Evolutionary conservation across 2,113 vertebrate genomes (phyloP).

Genomic region (Hypomesus transpacificus): DNA sequence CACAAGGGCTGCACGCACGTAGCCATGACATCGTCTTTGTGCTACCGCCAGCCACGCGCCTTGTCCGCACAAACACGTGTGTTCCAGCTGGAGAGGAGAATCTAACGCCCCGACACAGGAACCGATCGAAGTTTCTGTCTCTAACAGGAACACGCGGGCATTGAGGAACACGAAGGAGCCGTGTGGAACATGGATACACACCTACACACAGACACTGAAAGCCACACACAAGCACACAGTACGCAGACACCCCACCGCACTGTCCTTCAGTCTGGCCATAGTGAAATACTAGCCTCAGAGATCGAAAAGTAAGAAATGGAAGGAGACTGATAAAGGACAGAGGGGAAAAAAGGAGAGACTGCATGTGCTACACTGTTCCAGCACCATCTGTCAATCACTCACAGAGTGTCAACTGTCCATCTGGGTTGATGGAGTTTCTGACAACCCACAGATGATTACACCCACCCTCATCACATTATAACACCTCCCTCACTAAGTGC

Average conservation of each 20-base stretch:
- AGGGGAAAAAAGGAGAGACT: too few relatives aligned
- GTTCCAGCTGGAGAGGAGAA: background rate
- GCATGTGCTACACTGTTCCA: too few relatives aligned
- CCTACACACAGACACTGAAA: background rate
- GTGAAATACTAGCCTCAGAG: too few relatives aligned
- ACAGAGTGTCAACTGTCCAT: too few relatives aligned
- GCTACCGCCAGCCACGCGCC: too few relatives aligned
- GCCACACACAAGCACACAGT: background rate
- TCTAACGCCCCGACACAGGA: background rate
- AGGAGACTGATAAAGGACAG: too few relatives aligned
- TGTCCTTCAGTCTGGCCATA: background rate
- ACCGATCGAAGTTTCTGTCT: background rate
- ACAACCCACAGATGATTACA: too few relatives aligned
- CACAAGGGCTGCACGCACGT: slow-evolving; percentile 28
- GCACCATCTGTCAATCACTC: too few relatives aligned
- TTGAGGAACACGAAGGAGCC: background rate
- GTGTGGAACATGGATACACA: background rate
- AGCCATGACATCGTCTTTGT: slow-evolving; percentile 18
- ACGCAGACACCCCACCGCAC: background rate
- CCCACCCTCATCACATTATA: too few relatives aligned
- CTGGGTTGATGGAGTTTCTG: too few relatives aligned
- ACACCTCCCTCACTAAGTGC: too few relatives aligned
- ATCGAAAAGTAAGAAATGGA: too few relatives aligned
- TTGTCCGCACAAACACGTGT: background rate
- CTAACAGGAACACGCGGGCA: background rate